Evolutionary conservation across 2,797 vertebrate genomes (phyloP).

Genomic region (Chelon labrosus): DNA sequence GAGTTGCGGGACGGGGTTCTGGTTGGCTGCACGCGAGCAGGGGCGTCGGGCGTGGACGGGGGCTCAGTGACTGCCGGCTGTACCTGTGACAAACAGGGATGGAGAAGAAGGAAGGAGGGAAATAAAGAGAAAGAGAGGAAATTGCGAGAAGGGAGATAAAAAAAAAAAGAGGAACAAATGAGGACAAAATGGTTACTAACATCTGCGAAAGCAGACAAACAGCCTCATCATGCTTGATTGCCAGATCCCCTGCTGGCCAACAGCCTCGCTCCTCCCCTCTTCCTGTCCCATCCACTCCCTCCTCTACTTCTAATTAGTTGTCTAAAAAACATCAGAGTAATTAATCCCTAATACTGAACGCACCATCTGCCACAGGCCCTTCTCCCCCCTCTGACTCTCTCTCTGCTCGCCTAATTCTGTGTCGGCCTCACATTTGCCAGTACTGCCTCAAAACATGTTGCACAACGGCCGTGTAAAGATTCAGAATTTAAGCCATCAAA

Average conservation of each 20-base stretch:
- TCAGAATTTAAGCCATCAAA: not conserved
- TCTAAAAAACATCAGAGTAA: conserved; percentile 71
- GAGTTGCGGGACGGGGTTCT: conserved; percentile 75
- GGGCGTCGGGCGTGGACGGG: conserved; percentile 64
- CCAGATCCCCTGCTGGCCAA: conserved; percentile 29
- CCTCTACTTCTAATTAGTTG: conserved; percentile 71
- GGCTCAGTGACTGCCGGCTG: conserved; percentile 65
- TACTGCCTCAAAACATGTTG: not conserved
- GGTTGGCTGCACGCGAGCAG: conserved; percentile 59
- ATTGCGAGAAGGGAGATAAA: not conserved
- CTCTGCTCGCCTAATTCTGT: conserved; percentile 18
- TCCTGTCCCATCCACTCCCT: conserved; percentile 33
- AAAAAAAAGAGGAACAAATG: not conserved
- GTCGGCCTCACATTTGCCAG: conserved; percentile 14
- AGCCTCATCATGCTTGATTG: conserved; percentile 14
- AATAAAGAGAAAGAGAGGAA: not conserved
- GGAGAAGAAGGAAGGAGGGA: not conserved
- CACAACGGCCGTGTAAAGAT: not conserved
- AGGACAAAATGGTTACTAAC: conserved; percentile 14
- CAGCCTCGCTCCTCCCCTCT: conserved; percentile 28
- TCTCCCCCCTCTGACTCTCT: conserved; percentile 15
- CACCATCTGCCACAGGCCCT: conserved; percentile 68
- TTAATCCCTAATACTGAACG: conserved; percentile 79
- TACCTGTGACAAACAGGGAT: conserved; percentile 59
- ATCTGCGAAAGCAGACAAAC: conserved; percentile 42